Evolutionary conservation across 2,113 vertebrate species (phyloP).

Genomic region (Sinosuthora webbiana): DNA sequence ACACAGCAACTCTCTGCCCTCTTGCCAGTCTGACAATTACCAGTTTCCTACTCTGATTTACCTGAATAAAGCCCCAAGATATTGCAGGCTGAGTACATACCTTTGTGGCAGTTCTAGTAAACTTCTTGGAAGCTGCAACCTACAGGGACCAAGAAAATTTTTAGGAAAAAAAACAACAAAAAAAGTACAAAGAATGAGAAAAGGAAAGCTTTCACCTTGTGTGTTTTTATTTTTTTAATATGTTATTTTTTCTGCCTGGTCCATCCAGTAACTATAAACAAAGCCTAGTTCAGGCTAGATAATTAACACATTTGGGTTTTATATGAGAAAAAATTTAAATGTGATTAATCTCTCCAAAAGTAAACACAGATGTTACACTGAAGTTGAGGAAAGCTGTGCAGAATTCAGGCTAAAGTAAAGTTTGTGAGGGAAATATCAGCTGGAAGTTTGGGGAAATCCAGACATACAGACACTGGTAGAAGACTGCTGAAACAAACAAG

Average conservation of each 20-base stretch:
- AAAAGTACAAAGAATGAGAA: background rate
- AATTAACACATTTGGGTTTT: background rate
- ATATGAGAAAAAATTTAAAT: background rate
- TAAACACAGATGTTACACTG: background rate
- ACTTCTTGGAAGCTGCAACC: background rate
- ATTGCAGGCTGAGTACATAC: background rate
- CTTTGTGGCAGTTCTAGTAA: background rate
- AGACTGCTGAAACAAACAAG: background rate
- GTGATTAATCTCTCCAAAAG: background rate
- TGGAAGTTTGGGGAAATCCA: background rate
- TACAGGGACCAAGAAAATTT: background rate
- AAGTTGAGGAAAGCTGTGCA: background rate
- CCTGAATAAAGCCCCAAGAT: background rate
- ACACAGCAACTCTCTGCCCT: background rate
- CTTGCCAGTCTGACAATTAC: background rate
- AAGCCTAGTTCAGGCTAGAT: background rate
- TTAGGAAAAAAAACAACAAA: background rate
- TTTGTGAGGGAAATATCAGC: background rate
- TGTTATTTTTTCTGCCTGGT: background rate
- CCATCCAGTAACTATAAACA: background rate
- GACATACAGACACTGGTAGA: background rate
- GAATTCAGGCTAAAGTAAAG: background rate
- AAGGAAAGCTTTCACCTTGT: background rate
- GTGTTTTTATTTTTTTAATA: background rate
- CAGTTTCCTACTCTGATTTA: background rate